Base-by-base conservation (phyloP, 1,140 invertebrate genomes). In the Tachypleus tridentatus region DNA sequence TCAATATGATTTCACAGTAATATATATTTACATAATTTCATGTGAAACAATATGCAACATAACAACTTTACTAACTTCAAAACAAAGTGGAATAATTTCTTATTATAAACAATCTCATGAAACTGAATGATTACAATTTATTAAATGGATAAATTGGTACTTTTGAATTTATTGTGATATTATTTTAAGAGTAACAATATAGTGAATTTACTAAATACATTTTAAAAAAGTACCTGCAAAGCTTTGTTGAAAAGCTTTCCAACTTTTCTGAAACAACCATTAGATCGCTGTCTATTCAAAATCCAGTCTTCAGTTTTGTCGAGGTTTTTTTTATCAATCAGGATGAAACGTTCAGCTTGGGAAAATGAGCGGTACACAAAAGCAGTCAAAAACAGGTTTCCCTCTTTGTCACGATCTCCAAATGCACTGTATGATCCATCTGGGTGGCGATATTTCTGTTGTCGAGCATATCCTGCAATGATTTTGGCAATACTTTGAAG, bases 341-440 rank as follows among this genome's bases (percentile, higher is more conserved):
- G 80, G 64, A 89, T 86, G 67, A 82, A 83, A 0, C 74, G 70
- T 48, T 78, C 77, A 3, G 87, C 85, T 70, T 86, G 82, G 4
- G 82, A 79, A 68, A 91, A 83, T 4, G 86, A 87, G 69, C 84
- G 83, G 0, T 91, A 77, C 8, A 88, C 85, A 75, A 91, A 91
- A 0, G 88, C 87, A 0, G 89, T 91, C n/a, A 92, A 77, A 85
- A 88, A 93, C 56, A 86, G 87, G 10, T 87, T 91, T 0, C 88
- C 86, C 4, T 75, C 74, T 3, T 75, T 71, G 60, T 87, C 85
- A 0, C 76, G 73, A 54, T 80, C 76, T 0, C 87, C 88, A 73
- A 90, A 93, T 0, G 88, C 87, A 50, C 87, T 89, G 76, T 88
- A 93, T 0, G 88, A 90, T 3, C 87, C 87, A 72, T 90, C 87